These are phyloP conservation scores for Pristionchus mayeri DNA, from an alignment of 2,888 invertebrate genomes.

Conservation along the genomic window DNA sequence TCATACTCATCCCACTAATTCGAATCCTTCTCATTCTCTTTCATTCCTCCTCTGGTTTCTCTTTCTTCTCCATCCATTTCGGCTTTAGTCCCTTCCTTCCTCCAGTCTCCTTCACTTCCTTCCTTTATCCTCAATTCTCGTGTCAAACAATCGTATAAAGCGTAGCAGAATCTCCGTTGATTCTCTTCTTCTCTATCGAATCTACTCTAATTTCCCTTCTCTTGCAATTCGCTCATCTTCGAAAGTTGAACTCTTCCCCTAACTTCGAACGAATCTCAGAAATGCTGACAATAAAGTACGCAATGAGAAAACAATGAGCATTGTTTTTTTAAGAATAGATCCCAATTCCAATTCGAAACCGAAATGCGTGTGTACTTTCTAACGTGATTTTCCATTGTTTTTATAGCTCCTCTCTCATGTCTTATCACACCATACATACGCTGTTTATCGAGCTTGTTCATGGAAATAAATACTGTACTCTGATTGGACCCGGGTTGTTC, in stretches of 20 bases:
- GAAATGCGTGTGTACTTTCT: no score
- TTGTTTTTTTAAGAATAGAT: no score
- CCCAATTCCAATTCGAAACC: no score
- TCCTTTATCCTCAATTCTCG: constrained; percentile 9
- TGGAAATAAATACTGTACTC: no score
- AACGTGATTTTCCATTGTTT: no score
- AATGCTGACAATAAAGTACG: no score
- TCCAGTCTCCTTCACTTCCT: background rate
- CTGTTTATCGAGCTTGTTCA: background rate
- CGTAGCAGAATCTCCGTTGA: background rate
- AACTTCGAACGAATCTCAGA: no score
- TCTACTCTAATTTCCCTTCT: background rate
- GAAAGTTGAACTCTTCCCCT: no score
- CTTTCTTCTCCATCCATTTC: background rate
- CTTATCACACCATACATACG: background rate
- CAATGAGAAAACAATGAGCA: no score
- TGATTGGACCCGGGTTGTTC: no score
- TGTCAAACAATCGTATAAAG: background rate
- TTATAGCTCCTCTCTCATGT: no score
- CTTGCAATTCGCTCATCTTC: background rate
- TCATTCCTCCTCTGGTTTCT: background rate
- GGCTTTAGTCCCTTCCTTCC: background rate
- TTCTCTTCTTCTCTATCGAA: background rate
- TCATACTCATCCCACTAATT: background rate
- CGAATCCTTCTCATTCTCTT: background rate